phyloP scores from a whole-genome alignment of 2,888 invertebrate species.

The Crepidodera aurea region DNA sequence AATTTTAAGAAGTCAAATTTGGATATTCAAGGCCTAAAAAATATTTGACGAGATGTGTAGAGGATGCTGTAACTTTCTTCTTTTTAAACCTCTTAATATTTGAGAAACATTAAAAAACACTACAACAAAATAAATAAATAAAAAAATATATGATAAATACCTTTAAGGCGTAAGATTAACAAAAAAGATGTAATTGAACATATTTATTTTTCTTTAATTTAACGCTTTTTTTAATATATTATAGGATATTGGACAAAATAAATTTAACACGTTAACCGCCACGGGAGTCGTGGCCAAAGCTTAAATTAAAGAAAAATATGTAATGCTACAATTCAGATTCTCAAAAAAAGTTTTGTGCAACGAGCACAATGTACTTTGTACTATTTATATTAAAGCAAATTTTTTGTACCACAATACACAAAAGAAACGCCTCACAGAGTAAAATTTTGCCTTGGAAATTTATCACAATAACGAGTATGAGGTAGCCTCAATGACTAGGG shows the following conservation, averaged over 20 bases:
- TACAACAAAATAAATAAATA: background rate
- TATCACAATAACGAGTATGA: conserved; percentile 47
- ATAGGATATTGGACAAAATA: too few relatives aligned
- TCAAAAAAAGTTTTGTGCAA: conserved; percentile 1
- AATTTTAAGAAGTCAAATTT: background rate
- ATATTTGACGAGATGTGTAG: too few relatives aligned
- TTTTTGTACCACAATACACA: conserved; percentile 23
- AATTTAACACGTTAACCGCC: too few relatives aligned
- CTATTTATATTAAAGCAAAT: conserved; percentile 27
- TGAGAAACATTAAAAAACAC: background rate
- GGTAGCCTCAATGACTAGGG: conserved; percentile 47
- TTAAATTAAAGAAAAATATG: too few relatives aligned
- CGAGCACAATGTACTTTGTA: conserved; percentile 22
- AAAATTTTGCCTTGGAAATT: conserved; percentile 17
- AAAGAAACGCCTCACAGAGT: conserved; percentile 22
- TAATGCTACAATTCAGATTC: too few relatives aligned
- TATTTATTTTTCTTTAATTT: background rate
- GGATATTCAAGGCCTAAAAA: too few relatives aligned
- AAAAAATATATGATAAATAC: background rate
- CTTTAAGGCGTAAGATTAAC: background rate
- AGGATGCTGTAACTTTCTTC: too few relatives aligned
- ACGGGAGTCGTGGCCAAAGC: too few relatives aligned
- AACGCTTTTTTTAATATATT: too few relatives aligned
- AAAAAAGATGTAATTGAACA: background rate
- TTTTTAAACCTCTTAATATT: background rate